Evolutionary conservation across 2,113 vertebrate genomes (phyloP), one percentile per base, ranked within the genome.

Genomic region (Dolichotis patagonum): DNA sequence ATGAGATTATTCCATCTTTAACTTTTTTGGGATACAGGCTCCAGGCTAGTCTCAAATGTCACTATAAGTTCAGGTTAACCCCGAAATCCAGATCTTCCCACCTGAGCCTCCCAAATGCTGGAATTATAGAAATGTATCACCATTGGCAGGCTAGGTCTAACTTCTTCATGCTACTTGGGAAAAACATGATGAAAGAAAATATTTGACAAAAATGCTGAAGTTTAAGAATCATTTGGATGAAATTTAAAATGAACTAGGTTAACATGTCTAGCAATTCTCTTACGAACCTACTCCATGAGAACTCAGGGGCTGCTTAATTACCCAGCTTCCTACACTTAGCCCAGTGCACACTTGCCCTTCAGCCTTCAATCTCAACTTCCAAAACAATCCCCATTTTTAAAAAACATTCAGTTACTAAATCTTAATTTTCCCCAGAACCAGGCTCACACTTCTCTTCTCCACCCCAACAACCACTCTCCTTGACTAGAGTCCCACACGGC

Each of bases 381-480:
- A 10, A 88, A 95, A 24, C 90, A 71, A 75, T 62, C 7, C 14
- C n/a, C 32, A 69, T n/a, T 81, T 90, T 56, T 24, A 13, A n/a
- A 82, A 41, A 80, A 93, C 78, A 16, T 56, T 71, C 30, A 85
- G 12, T 81, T 30, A 93, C 38, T 28, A 93, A 91, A 91, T n/a
- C 56, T 63, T 86, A 28, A 3, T 56, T 38, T 19, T 43, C 60
- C 54, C 67, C 46, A 84, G 41, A 62, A 73, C 73, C 94, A 3
- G 43, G 52, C 35, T 71, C 30, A 82, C 17, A 6, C 20, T 43
- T 75, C 60, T 41, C 52, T 41, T 46, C 49, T 73, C 28, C 41
- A 58, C 58, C 52, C 22, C 38, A 54, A n/a, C 54, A 41, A 94
- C 38, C 46, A 41, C 54, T 14, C 12, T 32, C 41, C 65, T 35